Percentiles rank a stretch among this genome's conserved stretches.
Evolutionary conservation across 2,113 vertebrate species (phyloP).

Genomic region (Phrynosoma platyrhinos): DNA sequence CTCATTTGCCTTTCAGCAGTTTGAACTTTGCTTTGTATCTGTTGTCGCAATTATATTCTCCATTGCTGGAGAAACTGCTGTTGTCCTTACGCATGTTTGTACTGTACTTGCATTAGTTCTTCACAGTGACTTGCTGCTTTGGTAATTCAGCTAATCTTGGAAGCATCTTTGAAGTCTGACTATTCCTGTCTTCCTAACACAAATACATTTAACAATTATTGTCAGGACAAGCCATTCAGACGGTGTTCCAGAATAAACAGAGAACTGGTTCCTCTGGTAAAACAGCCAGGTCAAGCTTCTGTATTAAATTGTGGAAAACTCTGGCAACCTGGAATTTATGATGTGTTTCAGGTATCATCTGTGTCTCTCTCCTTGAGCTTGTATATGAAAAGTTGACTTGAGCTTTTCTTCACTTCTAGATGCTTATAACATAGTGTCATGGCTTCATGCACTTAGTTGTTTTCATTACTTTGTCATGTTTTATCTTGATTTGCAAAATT

Average conservation of each 20-base stretch:
- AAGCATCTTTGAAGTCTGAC: neutral
- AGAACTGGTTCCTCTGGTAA: constrained; percentile 5
- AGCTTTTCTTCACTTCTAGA: neutral
- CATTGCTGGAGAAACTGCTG: neutral
- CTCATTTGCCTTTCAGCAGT: neutral
- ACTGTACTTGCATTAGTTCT: neutral
- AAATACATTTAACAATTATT: constrained; percentile 6
- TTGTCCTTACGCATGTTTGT: neutral
- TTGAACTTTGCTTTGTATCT: neutral
- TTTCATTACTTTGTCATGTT: neutral
- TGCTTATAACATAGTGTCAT: neutral
- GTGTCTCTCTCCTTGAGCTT: neutral
- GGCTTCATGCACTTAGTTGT: neutral
- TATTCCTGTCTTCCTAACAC: neutral
- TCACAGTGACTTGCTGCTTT: neutral
- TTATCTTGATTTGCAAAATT: neutral
- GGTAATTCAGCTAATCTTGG: neutral
- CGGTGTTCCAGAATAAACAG: constrained; percentile 7
- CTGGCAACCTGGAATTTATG: neutral
- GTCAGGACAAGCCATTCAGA: neutral
- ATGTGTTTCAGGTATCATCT: neutral
- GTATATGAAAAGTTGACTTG: neutral
- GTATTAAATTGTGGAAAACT: neutral
- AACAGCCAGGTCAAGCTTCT: neutral
- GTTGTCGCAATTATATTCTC: neutral